phyloP scores from a whole-genome alignment of 1,140 invertebrate species.

The Cherax quadricarinatus region DNA sequence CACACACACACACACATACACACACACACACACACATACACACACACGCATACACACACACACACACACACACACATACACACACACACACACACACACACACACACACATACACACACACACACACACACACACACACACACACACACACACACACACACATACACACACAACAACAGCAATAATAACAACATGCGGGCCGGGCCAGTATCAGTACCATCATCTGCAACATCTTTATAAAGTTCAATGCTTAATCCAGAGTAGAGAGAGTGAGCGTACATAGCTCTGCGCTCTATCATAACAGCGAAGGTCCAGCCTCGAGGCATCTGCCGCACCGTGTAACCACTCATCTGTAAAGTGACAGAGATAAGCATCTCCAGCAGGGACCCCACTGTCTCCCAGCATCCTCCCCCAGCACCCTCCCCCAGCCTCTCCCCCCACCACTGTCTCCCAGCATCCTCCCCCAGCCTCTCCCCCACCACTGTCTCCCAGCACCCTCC shows the following conservation, averaged over 20 bases:
- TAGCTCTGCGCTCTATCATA: conserved; percentile 53
- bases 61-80: conserved; percentile 4
- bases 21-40: too few species aligned
- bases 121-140: conserved; percentile 24
- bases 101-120: not conserved
- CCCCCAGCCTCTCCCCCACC: too few species aligned
- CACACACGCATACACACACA: not conserved
- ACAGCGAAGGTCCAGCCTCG: conserved; percentile 27
- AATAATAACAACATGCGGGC: not conserved
- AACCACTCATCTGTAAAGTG: conserved; percentile 50
- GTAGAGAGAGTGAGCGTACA: conserved; percentile 6
- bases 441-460: not conserved
- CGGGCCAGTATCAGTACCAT: not conserved
- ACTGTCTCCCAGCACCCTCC: too few species aligned
- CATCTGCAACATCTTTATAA: conserved; percentile 26
- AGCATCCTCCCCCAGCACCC: not conserved
- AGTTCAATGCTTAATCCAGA: not conserved
- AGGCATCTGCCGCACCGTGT: conserved; percentile 41
- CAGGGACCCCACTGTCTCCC: too few species aligned
- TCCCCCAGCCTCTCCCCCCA: conserved; percentile 6
- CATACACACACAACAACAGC: conserved; percentile 7
- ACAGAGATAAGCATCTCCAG: conserved; percentile 37
- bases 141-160: conserved; percentile 8
- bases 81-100: not conserved
- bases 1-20: not conserved